Percentiles rank a stretch among this genome's conserved stretches.
Evolutionary conservation across 2,888 invertebrate genomes (phyloP).

Genomic region (Odiellus spinosus): DNA sequence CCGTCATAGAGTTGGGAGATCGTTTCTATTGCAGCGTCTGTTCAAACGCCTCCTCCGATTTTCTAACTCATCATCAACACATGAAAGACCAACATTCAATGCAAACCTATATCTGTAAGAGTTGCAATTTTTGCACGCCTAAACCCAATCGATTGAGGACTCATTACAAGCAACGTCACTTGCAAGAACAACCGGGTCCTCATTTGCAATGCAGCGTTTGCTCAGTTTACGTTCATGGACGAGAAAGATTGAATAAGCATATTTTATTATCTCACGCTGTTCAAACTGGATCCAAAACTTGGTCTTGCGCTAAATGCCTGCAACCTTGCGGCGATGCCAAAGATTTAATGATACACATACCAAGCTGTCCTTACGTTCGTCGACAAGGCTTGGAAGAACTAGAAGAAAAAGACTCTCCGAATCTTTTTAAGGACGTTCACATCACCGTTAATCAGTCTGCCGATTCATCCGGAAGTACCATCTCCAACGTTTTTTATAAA

Average conservation of each 20-base stretch:
- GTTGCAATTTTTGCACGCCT: slow-evolving; percentile 19
- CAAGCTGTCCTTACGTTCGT: slow-evolving; percentile 16
- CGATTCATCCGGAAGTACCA: slow-evolving; percentile 6
- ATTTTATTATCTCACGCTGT: slow-evolving; percentile 22
- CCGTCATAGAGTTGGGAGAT: slow-evolving; percentile 18
- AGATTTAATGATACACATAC: slow-evolving; percentile 18
- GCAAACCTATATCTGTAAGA: slow-evolving; percentile 20
- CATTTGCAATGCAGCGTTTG: slow-evolving; percentile 21
- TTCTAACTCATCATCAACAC: slow-evolving; percentile 19
- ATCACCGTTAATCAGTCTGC: slow-evolving; percentile 7
- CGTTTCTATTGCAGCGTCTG: slow-evolving; percentile 21
- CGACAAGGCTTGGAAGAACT: not conserved
- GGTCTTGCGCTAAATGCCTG: slow-evolving; percentile 21
- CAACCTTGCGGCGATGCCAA: slow-evolving; percentile 19
- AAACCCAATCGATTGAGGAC: slow-evolving; percentile 18
- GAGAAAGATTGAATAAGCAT: slow-evolving; percentile 21
- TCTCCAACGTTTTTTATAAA: slow-evolving; percentile 12
- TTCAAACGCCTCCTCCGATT: slow-evolving; percentile 16
- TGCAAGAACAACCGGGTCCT: slow-evolving; percentile 20
- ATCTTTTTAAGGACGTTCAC: not conserved
- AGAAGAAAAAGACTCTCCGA: not conserved
- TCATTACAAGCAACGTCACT: slow-evolving; percentile 21
- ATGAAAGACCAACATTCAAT: slow-evolving; percentile 20
- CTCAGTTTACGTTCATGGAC: slow-evolving; percentile 20
- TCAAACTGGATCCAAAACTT: slow-evolving; percentile 20